A percentile compares a stretch with the other conserved stretches of the same genome.
Conservation (phyloP, 2,797 vertebrate species). For the Prionace glauca region DNA sequence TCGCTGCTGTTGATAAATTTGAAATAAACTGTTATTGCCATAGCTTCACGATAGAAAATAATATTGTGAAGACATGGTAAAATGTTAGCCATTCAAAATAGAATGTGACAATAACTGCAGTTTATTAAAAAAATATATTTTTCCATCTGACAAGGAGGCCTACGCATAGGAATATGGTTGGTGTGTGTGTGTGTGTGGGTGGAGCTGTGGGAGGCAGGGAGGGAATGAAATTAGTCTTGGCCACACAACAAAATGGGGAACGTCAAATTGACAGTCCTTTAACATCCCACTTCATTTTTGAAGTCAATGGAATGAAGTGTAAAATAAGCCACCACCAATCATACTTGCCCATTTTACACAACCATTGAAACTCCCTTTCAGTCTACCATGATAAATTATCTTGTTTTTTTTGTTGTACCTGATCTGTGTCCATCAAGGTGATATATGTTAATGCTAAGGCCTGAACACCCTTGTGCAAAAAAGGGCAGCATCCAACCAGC, state of each 20-base stretch:
- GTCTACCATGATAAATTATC: neutral
- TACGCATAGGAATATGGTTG: no score
- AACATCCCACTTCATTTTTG: neutral
- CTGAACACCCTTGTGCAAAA: neutral
- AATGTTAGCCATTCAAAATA: no score
- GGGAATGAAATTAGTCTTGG: neutral
- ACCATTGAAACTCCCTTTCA: neutral
- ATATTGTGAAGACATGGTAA: no score
- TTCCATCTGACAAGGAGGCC: neutral
- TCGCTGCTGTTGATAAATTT: neutral
- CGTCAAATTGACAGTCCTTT: neutral
- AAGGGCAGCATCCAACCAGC: neutral
- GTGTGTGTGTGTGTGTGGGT: neutral
- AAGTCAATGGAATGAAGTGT: neutral
- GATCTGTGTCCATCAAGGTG: neutral
- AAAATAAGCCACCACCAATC: neutral
- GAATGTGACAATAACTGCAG: neutral
- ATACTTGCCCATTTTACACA: neutral
- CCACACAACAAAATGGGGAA: neutral
- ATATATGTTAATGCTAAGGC: neutral
- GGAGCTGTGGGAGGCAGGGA: neutral
- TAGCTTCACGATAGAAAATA: neutral
- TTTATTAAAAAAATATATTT: neutral
- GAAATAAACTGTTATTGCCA: neutral
- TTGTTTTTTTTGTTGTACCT: neutral